Percentiles rank a stretch among this genome's conserved stretches.
These are phyloP conservation scores for Dendrophyllia cribrosa DNA, from an alignment of 64 coral and sea anemone genomes.

Conservation along the genomic window DNA sequence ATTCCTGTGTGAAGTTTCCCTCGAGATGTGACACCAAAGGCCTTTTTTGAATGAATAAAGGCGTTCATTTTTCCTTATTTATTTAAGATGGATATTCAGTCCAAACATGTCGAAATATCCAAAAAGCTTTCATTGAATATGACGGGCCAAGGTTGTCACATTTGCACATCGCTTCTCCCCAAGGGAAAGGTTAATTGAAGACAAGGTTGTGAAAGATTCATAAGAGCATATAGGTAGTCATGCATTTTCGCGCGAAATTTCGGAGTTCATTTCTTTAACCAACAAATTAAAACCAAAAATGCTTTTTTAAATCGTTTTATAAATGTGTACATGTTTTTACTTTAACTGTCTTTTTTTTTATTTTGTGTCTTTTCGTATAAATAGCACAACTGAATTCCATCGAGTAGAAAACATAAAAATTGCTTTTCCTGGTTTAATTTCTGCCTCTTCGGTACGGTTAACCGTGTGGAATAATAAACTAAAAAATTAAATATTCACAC, in stretches of 20 bases:
- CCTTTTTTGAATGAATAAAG: constrained; percentile 50
- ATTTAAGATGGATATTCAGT: constrained; percentile 47
- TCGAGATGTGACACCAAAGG: neutral
- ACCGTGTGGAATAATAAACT: too few relatives aligned
- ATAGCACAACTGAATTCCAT: too few relatives aligned
- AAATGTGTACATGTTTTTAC: too few relatives aligned
- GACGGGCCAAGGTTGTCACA: constrained; percentile 28
- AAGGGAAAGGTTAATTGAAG: constrained; percentile 43
- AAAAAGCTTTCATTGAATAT: constrained; percentile 36
- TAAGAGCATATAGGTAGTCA: neutral
- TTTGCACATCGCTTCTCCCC: neutral
- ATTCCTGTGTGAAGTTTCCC: neutral
- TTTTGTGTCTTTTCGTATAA: too few relatives aligned
- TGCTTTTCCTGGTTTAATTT: too few relatives aligned
- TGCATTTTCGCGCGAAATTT: neutral
- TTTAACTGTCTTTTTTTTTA: too few relatives aligned
- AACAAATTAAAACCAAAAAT: too few relatives aligned
- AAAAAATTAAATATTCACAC: too few relatives aligned
- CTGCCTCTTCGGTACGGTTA: too few relatives aligned
- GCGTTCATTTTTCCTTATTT: constrained; percentile 36
- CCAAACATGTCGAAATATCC: constrained; percentile 34
- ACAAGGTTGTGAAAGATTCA: constrained; percentile 4
- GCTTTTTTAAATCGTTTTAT: too few relatives aligned
- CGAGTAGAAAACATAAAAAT: too few relatives aligned
- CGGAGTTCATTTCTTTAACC: neutral